Evolutionary conservation across 2,797 vertebrate genomes (phyloP), one percentile per base, ranked within the genome.

Genomic region (Adrianichthys oophorus): DNA sequence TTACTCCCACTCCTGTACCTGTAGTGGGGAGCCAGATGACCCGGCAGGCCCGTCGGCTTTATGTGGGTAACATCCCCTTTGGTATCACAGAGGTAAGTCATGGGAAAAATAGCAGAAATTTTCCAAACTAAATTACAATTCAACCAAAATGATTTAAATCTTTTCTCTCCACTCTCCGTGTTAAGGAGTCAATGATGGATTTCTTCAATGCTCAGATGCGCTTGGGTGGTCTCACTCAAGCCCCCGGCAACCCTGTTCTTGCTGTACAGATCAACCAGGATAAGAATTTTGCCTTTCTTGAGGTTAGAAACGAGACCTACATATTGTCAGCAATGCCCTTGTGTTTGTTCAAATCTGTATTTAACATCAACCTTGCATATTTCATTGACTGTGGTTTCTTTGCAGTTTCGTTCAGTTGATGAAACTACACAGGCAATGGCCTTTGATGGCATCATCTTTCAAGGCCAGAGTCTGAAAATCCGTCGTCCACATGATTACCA

Each of bases 181-280:
- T 87, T 66, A 67, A 98, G 96, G 95, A 98, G 70, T 95, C 95
- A 41, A 97, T 98, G 96, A 96, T 97, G 94, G 95, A 97, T 69
- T 98, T 98, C 85, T 98, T 97, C 84, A 98, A 98, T 15, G 95
- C 95, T 63, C 96, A 97, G 82, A 96, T 97, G 96, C 92, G 95
- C 58, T 87, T 97, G 46, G 96, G 94, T 56, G 96, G 95, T 51
- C 92, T 98, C 45, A 95, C 94, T 49, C 95, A 97, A 83, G 96
- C 95, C 23, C 94, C 95, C 8, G 95, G 96, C 26, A 97, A 97
- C 74, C 96, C 95, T 0, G 94, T 98, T 5, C 92, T 98, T 62
- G 96, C 96, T 4, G 96, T 98, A 60, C 96, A 98, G 85, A 97
- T 98, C 67, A 98, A 98, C 76, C 96, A 97, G 87, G 96, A 97